Evolutionary conservation across 2,888 invertebrate genomes (phyloP).

Genomic region (Caenorhabditis panamensis): DNA sequence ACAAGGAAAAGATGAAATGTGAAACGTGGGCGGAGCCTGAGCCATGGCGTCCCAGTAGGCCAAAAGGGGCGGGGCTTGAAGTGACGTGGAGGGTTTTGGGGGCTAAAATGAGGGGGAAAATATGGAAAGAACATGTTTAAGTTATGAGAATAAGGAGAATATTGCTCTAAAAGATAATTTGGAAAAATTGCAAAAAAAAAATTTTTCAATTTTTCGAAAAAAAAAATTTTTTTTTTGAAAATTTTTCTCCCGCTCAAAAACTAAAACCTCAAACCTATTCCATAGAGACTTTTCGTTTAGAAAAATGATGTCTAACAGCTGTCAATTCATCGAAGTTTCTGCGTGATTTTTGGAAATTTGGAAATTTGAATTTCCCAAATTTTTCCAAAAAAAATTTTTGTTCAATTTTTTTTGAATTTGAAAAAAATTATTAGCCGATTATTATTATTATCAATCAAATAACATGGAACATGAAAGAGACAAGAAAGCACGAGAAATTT

Average conservation of each 20-base stretch:
- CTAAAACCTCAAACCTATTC: neutral
- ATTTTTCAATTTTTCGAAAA: no score
- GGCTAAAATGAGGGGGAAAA: no score
- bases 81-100: constrained; percentile 11
- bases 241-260: neutral
- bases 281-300: neutral
- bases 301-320: constrained; percentile 11
- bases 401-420: no score
- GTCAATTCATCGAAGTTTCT: neutral
- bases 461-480: no score
- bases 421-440: no score
- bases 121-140: no score
- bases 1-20: constrained; percentile 2
- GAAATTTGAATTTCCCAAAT: neutral
- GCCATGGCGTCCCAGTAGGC: neutral
- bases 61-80: constrained; percentile 14
- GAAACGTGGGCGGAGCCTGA: constrained; percentile 27
- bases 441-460: no score
- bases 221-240: neutral
- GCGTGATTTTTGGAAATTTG: neutral
- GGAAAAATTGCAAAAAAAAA: neutral
- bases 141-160: neutral
- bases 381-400: neutral
- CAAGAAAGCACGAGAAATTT: neutral
- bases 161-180: neutral